Evolutionary conservation across 2,113 vertebrate genomes (phyloP).

Genomic region (Neolamprologus longior): DNA sequence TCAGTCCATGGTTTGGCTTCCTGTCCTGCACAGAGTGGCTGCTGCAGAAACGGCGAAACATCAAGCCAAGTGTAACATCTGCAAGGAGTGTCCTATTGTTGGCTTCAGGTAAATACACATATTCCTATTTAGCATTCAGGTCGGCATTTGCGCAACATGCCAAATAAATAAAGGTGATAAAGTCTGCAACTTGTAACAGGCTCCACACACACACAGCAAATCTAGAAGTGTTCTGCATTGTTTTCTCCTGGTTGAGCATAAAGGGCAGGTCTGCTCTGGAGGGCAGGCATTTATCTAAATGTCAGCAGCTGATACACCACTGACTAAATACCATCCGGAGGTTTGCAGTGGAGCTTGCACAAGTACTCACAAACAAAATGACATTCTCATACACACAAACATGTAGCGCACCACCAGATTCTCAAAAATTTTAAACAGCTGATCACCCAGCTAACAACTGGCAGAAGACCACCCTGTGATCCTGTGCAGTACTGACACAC

Average conservation of each 20-base stretch:
- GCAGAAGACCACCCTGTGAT: conserved; percentile 9
- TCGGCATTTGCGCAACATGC: neutral
- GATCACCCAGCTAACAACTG: neutral
- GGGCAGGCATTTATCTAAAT: conserved; percentile 72
- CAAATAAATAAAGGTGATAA: neutral
- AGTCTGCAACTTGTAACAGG: neutral
- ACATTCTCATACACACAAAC: neutral
- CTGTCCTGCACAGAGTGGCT: conserved; percentile 91
- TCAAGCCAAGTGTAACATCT: conserved; percentile 99
- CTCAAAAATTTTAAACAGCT: neutral
- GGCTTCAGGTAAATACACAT: conserved; percentile 83
- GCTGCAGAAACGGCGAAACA: conserved; percentile 96
- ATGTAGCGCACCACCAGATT: neutral
- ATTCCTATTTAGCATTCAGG: neutral
- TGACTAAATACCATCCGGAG: conserved; percentile 58
- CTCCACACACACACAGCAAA: neutral
- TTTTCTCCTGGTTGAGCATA: conserved; percentile 45
- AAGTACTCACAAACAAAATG: neutral
- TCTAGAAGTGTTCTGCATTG: neutral
- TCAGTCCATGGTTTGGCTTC: conserved; percentile 97
- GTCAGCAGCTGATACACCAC: conserved; percentile 65
- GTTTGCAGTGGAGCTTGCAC: conserved; percentile 9
- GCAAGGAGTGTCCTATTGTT: conserved; percentile 96
- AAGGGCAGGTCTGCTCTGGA: conserved; percentile 64
- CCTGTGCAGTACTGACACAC: neutral